phyloP scores from a whole-genome alignment of 2,113 vertebrate species.

The Perca flavescens region DNA sequence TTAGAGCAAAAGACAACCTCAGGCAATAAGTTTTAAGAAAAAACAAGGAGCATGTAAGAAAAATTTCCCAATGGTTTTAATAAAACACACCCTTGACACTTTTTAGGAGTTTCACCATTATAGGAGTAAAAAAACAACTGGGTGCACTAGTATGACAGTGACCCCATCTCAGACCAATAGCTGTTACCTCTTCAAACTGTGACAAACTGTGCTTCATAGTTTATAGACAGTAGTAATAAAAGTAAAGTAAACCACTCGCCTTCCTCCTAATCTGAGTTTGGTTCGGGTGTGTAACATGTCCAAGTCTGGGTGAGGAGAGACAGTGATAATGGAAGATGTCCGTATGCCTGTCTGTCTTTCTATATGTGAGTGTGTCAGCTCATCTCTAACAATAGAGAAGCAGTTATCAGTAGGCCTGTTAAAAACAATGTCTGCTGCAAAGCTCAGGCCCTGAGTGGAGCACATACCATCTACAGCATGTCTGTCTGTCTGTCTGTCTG shows the following conservation, averaged over 20 bases:
- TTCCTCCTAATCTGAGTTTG: slow-evolving; percentile 48
- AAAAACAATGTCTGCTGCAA: slow-evolving; percentile 52
- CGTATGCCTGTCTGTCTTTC: slow-evolving; percentile 38
- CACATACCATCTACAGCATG: slow-evolving; percentile 25
- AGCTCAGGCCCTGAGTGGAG: slow-evolving; percentile 37
- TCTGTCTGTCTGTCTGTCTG: slow-evolving; percentile 10
- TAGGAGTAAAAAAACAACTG: slow-evolving; percentile 16
- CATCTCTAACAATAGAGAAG: slow-evolving; percentile 75
- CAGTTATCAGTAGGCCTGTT: slow-evolving; percentile 63
- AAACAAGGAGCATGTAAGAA: slow-evolving; percentile 5
- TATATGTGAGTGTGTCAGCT: slow-evolving; percentile 51
- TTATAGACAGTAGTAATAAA: slow-evolving; percentile 29
- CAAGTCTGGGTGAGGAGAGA: slow-evolving; percentile 30
- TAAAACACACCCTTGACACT: not conserved
- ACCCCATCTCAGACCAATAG: not conserved
- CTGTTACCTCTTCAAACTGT: slow-evolving; percentile 12
- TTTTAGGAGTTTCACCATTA: not conserved
- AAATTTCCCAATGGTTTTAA: not conserved
- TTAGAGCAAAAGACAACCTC: slow-evolving; percentile 34
- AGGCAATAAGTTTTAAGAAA: slow-evolving; percentile 14
- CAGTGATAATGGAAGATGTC: slow-evolving; percentile 68
- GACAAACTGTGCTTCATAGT: slow-evolving; percentile 19
- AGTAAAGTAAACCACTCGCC: slow-evolving; percentile 6
- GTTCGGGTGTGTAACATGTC: slow-evolving; percentile 18
- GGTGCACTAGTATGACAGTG: not conserved